phyloP scores from a whole-genome alignment of 2,113 vertebrate species.

The Ictalurus furcatus region DNA sequence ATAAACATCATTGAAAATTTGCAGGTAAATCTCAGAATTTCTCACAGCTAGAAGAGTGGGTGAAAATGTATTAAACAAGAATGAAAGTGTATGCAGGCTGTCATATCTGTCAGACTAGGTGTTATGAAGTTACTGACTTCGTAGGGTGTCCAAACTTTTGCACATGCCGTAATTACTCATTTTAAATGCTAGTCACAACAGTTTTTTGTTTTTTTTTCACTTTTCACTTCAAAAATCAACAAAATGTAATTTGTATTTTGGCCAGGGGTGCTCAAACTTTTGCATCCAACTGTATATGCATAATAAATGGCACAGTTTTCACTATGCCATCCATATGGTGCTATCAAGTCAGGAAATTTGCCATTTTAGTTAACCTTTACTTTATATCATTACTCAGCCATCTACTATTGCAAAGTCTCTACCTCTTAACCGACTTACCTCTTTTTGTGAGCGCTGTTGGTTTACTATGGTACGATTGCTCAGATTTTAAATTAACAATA shows the following conservation, averaged over 20 bases:
- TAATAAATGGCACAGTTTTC: slow-evolving; percentile 3
- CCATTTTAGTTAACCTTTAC: not conserved
- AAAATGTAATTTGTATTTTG: not conserved
- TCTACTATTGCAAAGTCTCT: slow-evolving; percentile 21
- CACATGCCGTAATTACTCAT: not conserved
- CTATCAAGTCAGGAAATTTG: not conserved
- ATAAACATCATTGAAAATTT: not conserved
- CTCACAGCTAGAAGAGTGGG: not conserved
- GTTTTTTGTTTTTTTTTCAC: too few species aligned
- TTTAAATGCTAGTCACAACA: not conserved
- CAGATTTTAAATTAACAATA: not conserved
- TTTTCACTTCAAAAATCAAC: not conserved
- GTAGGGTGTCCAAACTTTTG: not conserved
- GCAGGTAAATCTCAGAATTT: not conserved
- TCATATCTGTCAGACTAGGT: not conserved
- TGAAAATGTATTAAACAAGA: not conserved
- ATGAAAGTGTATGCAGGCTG: not conserved
- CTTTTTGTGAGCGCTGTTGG: not conserved
- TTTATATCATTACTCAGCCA: not conserved
- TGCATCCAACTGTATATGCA: not conserved
- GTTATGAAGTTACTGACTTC: not conserved
- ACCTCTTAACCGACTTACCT: slow-evolving; percentile 19
- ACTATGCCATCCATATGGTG: not conserved
- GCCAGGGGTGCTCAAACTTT: not conserved
- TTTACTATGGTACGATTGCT: not conserved